Evolutionary conservation across 2,797 vertebrate species (phyloP), one percentile per base, ranked within the genome.

Genomic region (Syngnathus acus): DNA sequence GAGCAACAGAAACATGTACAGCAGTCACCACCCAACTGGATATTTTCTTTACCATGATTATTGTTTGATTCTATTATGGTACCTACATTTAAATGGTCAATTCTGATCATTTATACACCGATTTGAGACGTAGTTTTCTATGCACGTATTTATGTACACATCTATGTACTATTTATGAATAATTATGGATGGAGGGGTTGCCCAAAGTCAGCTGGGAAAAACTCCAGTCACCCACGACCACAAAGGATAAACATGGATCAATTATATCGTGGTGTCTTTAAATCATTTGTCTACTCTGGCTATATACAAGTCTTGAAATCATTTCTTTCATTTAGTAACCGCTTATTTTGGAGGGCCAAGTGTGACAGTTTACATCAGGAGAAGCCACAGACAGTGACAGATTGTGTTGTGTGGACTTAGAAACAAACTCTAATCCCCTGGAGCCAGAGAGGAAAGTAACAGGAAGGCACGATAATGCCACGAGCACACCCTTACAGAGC

Each of bases 341-440:
- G n/a, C n/a, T n/a, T n/a, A 62, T 23, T 43, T 5, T 0, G 4
- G 38, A 17, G 17, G 16, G 17, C 16, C 13, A 42, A 47, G 21
- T 43, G 57, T 54, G 4, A 17, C 50, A 62, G 68, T 68, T 76
- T 73, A 70, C 38, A 69, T 54, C 9, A 3, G 65, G 67, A 61
- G 45, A 67, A 51, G 45, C 77, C 72, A 64, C 39, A 37, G 73
- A 81, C 79, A 86, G 87, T 32, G 73, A 81, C 79, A 87, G 87
- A 83, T 84, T 84, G 81, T 78, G 77, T 74, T 78, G 77, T 62
- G 74, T 72, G 71, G 81, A 84, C 55, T 85, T 75, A 81, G 70
- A 47, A 21, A 43, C 42, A 64, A 76, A 71, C 75, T 78, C 26
- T 89, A 89, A 88, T 89, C 87, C 79, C 58, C 60, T 75, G 42